These are phyloP conservation scores for Zosterops hypoxanthus DNA, from an alignment of 2,113 vertebrate species.

Conservation along the genomic window DNA sequence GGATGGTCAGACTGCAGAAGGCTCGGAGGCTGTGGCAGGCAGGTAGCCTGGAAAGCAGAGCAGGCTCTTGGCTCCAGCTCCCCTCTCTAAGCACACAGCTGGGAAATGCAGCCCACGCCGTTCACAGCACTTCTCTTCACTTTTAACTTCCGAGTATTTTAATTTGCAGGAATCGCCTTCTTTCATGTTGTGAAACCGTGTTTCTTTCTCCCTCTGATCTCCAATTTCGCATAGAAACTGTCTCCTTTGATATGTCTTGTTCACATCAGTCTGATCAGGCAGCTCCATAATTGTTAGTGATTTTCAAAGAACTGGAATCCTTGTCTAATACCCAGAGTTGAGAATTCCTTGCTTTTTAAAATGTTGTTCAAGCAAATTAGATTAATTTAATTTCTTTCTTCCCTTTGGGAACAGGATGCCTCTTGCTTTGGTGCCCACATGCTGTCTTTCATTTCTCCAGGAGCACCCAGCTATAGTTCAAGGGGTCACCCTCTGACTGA, in stretches of 20 bases:
- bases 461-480: not conserved
- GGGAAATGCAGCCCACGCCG: not conserved
- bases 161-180: conserved; percentile 70
- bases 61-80: not conserved
- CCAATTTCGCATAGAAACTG: conserved; percentile 53
- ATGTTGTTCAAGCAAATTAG: conserved; percentile 71
- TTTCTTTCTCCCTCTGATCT: conserved; percentile 73
- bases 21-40: not conserved
- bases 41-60: not conserved
- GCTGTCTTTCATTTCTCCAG: conserved; percentile 16
- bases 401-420: conserved; percentile 30
- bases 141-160: conserved; percentile 73
- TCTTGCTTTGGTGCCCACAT: conserved; percentile 32
- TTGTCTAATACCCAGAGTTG: conserved; percentile 24
- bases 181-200: conserved; percentile 73
- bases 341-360: conserved; percentile 63
- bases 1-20: not conserved
- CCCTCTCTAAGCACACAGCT: not conserved
- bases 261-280: conserved; percentile 71
- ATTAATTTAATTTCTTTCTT: conserved; percentile 68
- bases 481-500: not conserved
- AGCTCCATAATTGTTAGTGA: conserved; percentile 69
- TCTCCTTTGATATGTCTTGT: conserved; percentile 65
- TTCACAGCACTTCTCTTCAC: conserved; percentile 52
- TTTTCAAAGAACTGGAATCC: conserved; percentile 70